A percentile compares a stretch with the other conserved stretches of the same genome.
Evolutionary conservation across 2,113 vertebrate genomes (phyloP).

Genomic region (Varanus komodoensis): DNA sequence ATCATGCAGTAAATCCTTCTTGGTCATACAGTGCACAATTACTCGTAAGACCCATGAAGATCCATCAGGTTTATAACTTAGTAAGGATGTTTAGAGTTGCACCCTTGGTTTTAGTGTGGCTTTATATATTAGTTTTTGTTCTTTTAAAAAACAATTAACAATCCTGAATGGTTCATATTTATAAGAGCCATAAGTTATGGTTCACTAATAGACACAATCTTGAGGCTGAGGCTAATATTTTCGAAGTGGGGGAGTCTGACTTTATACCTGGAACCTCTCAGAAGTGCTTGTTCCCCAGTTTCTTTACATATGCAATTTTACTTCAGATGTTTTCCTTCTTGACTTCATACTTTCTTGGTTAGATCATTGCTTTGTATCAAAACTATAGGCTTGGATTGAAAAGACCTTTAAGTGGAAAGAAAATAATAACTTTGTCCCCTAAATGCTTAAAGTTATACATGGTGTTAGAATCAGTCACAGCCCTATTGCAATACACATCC

Average conservation of each 20-base stretch:
- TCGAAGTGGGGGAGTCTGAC: neutral
- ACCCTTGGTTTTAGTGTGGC: neutral
- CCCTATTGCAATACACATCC: neutral
- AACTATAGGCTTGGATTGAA: neutral
- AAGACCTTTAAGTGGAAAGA: neutral
- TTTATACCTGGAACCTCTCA: neutral
- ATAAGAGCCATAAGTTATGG: neutral
- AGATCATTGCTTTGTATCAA: neutral
- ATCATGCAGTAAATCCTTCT: neutral
- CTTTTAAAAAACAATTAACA: neutral
- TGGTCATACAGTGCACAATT: neutral
- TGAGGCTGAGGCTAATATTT: neutral
- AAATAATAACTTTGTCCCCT: neutral
- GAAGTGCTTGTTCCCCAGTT: neutral
- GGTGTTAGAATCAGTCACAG: neutral
- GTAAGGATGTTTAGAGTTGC: too few species aligned
- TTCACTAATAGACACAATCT: neutral
- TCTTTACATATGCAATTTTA: too few species aligned
- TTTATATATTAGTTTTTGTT: neutral
- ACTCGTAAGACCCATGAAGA: neutral
- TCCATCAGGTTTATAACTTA: neutral
- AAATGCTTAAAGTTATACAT: neutral
- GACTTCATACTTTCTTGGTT: neutral
- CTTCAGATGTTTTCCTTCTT: neutral
- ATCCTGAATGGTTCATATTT: neutral